Evolutionary conservation across 2,797 vertebrate species (phyloP), one percentile per base, ranked within the genome.

Genomic region (Aselliscus stoliczkanus): DNA sequence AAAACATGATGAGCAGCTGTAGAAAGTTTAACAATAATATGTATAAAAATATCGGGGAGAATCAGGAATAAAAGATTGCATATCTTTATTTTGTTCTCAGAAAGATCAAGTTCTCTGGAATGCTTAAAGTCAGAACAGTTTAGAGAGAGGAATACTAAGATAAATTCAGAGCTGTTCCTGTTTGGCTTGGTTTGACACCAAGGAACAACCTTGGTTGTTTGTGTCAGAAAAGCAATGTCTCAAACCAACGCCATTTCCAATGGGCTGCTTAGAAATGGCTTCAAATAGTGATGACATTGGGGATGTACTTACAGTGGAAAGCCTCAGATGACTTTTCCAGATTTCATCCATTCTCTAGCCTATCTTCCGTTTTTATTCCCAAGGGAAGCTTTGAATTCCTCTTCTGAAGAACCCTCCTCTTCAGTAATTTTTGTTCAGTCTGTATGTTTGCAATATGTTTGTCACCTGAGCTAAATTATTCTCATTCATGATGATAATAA

Each of bases 141-240:
- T 72, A 50, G 37, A 89, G 58, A 95, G 44, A 47, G 29, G 11
- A 90, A 77, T 88, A 47, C 69, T 73, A 76, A 8, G 14, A 81
- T 14, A 84, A 76, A 69, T 65, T 89, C 67, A 90, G 29, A 92
- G n/a, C 29, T 67, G 14, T 90, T 96, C 47, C n/a, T 82, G 23
- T 93, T 92, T 92, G 75, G 12, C 15, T 67, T 70, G 42, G 31
- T 82, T 90, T 64, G 42, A 50, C 65, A 44, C 52, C 60, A 87
- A 72, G 93, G n/a, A 92, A 85, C 64, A 96, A 56, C 14, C 12
- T 91, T 70, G 58, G 37, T 76, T 95, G n/a, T 87, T 95, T 72
- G n/a, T 54, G 67, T 21, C 67, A 65, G 70, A 89, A 90, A 76
- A 94, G 56, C 60, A 67, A 31, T 92, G 47, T 76, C 56, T 52